Evolutionary conservation across 35 echinoderm and acorn worm genomes (phyloP).

Genomic region (Nesometra sesokonis): DNA sequence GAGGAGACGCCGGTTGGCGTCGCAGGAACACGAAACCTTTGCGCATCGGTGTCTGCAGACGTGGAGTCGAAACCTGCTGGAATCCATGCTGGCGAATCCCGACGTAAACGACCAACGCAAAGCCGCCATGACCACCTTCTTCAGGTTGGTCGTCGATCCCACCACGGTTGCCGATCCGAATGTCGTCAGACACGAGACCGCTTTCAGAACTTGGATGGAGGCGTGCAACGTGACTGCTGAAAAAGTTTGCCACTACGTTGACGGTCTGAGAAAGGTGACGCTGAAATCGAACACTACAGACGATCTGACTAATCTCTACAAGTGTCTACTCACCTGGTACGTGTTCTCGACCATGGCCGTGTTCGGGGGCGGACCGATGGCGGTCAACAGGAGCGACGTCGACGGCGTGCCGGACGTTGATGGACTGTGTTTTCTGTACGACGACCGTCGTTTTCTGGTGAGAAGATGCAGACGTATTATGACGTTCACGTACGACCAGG

Average conservation of each 20-base stretch:
- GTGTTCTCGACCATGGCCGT: background rate
- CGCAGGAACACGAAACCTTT: background rate
- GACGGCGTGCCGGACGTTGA: background rate
- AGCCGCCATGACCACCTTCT: background rate
- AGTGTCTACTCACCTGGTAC: background rate
- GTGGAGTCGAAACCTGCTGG: background rate
- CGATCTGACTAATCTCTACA: background rate
- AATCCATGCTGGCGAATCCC: background rate
- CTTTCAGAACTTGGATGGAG: background rate
- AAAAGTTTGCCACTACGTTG: background rate
- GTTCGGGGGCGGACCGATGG: background rate
- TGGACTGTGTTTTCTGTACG: background rate
- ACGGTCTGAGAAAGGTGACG: background rate
- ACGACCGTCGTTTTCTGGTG: background rate
- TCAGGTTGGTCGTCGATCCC: background rate
- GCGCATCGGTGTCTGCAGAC: background rate
- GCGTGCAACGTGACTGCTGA: background rate
- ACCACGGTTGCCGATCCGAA: background rate
- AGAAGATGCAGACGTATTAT: background rate
- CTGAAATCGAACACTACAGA: background rate
- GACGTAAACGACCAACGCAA: background rate
- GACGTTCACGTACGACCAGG: background rate
- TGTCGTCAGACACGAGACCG: background rate
- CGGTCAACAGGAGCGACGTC: background rate
- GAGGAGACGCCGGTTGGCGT: background rate